Percentiles rank a stretch among this genome's conserved stretches.
phyloP scores from a whole-genome alignment of 1,140 invertebrate genomes.

The Ectropis grisescens region DNA sequence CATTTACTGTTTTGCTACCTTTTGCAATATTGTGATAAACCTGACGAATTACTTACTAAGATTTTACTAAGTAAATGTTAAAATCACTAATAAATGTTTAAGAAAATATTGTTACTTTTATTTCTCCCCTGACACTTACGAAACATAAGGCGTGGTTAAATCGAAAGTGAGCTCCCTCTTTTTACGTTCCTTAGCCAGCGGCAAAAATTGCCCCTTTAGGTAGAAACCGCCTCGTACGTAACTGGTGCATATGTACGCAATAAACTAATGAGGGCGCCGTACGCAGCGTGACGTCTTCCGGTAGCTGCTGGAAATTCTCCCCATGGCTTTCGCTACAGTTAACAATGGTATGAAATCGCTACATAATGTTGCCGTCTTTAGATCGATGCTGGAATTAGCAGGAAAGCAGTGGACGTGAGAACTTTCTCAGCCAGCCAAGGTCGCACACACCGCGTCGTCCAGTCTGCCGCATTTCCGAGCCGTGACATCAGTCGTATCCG shows the following conservation, averaged over 20 bases:
- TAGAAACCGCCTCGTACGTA: slow-evolving; percentile 24
- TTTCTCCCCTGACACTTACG: too few relatives aligned
- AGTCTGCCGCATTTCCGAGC: slow-evolving; percentile 42
- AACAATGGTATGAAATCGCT: too few relatives aligned
- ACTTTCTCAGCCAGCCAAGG: slow-evolving; percentile 30
- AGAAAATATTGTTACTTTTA: too few relatives aligned
- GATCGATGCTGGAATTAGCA: too few relatives aligned
- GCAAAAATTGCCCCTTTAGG: slow-evolving; percentile 39
- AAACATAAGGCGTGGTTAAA: slow-evolving; percentile 43
- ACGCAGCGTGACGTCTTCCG: slow-evolving; percentile 28
- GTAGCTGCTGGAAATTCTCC: slow-evolving; percentile 14
- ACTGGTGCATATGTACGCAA: slow-evolving; percentile 30
- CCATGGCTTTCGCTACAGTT: not conserved
- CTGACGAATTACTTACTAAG: too few relatives aligned
- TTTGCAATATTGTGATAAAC: too few relatives aligned
- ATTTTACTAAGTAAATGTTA: too few relatives aligned
- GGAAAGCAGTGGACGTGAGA: slow-evolving; percentile 17
- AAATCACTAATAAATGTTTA: too few relatives aligned
- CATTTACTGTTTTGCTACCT: too few relatives aligned
- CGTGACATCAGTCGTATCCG: slow-evolving; percentile 38
- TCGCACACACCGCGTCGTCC: slow-evolving; percentile 34
- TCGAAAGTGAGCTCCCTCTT: slow-evolving; percentile 32
- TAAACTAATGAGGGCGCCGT: slow-evolving; percentile 23
- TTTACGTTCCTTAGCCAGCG: slow-evolving; percentile 25
- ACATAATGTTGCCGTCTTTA: too few relatives aligned